Evolutionary conservation across 2,113 vertebrate species (phyloP), one percentile per base, ranked within the genome.

Genomic region (Hemiprocne comata): DNA sequence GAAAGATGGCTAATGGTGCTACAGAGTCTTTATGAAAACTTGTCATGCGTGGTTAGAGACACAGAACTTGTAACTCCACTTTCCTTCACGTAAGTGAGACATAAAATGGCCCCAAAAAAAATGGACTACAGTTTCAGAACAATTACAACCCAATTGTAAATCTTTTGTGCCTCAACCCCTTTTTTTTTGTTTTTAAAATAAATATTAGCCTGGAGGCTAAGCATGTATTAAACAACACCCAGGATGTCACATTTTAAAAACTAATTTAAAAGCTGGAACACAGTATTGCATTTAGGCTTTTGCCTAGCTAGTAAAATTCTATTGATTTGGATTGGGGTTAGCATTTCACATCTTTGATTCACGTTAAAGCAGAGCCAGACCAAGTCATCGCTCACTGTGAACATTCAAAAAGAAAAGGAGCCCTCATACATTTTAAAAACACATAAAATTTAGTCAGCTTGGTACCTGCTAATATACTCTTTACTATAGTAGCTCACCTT

Each of bases 111-210:
- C n/a, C n/a, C n/a, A 86, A 83, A 87, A 75, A 75, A 75, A 75
- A 31, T 2, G 36, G 11, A 12, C 33, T 60, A 60, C 4, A 34
- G 11, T 44, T 88, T 64, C 50, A 76, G 50, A 60, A 15, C 15
- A 75, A 33, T 26, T 75, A 64, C 17, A 93, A 61, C 31, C 29
- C 24, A 83, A 75, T 23, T 3, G 3, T 16, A 64, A 91, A 48
- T 9, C 23, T 64, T 82, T 55, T 51, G 38, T 17, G 15, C 3
- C 2, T 3, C 1, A 1, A 2, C 2, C 2, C 7, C 3, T 2
- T 3, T 1, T 10, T 1, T 18, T 8, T 21, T 36, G 57, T 20
- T 54, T 55, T 36, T 24, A 50, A 23, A 78, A 89, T 14, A 54
- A 85, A 65, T 8, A 36, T 60, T 21, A 75, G 14, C 9, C 46